Evolutionary conservation across 1,140 invertebrate species (phyloP).

Genomic region (Eubasilissa regina): DNA sequence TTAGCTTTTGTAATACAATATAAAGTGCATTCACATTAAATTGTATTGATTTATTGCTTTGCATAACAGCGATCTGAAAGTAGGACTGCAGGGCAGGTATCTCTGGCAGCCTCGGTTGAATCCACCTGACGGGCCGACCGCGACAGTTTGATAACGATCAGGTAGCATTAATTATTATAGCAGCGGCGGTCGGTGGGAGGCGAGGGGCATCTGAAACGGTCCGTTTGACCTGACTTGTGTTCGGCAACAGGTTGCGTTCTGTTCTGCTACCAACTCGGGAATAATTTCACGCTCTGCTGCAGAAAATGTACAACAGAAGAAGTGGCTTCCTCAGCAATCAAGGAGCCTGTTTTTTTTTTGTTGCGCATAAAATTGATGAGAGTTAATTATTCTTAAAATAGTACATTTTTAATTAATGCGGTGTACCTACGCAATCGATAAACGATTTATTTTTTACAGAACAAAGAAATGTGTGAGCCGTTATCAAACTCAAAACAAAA

Average conservation of each 20-base stretch:
- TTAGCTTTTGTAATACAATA: too few species aligned
- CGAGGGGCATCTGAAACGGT: slow-evolving; percentile 16
- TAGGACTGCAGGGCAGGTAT: not conserved
- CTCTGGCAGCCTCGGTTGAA: slow-evolving; percentile 1
- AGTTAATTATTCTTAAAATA: too few species aligned
- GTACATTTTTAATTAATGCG: too few species aligned
- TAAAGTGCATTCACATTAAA: too few species aligned
- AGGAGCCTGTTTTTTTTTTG: slow-evolving; percentile 6
- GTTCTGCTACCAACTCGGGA: slow-evolving; percentile 30
- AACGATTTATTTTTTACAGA: too few species aligned
- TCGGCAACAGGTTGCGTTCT: slow-evolving; percentile 33
- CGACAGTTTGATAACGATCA: slow-evolving; percentile 46
- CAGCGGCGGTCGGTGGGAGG: not conserved
- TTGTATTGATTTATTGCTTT: too few species aligned
- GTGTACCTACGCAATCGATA: too few species aligned
- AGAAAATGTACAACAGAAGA: slow-evolving; percentile 2
- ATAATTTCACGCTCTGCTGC: slow-evolving; percentile 23
- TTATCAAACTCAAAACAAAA: too few species aligned
- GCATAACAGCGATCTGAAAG: too few species aligned
- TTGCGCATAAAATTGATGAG: not conserved
- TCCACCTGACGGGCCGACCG: not conserved
- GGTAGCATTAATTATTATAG: slow-evolving; percentile 46
- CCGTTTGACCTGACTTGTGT: slow-evolving; percentile 13
- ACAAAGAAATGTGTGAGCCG: too few species aligned
- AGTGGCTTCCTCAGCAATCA: slow-evolving; percentile 3